Evolutionary conservation across 2,797 vertebrate genomes (phyloP), one percentile per base, ranked within the genome.

Genomic region (Manis pentadactyla): DNA sequence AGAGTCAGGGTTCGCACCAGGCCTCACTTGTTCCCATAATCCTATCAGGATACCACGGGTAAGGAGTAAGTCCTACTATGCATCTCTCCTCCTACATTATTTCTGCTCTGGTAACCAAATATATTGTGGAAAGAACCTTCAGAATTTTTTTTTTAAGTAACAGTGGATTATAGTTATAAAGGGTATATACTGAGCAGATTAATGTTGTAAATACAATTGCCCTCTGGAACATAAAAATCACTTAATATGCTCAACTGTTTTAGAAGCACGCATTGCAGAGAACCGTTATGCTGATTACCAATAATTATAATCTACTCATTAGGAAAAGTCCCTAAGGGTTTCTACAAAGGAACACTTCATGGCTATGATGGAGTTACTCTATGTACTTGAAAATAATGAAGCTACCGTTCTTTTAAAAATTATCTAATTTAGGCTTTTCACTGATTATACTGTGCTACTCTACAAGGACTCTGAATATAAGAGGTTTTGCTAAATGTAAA

Each of bases 321-420:
- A 96, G 82, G 94, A 34, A 64, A 82, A 63, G 73, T 95, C 97
- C 85, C 97, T 9, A 27, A 49, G 95, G 96, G 90, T 73, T 81
- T 89, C 92, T 78, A 79, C 77, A 90, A 64, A 77, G 87, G 92
- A 96, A 95, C 93, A 92, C 92, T 96, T 96, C 92, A 78, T 34
- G 87, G 90, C 88, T 17, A 59, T 89, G 74, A 95, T 53, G 71
- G 87, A 95, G 84, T 86, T 68, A 97, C 95, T 96, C 93, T 29
- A 55, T 96, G 96, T 97, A 83, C 97, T 98, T 57, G 61, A 96
- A 93, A 95, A 97, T 97, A 97, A 98, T 98, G 97, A 97, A 96
- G 90, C 94, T 88, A 90, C 82, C 19, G 3, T 87, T 75, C 97
- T 97, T 97, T 97, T 97, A 87, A 97, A 96, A 98, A 97, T 97